Base-by-base conservation (phyloP, 2,797 vertebrate species). In the Leptatherina wallacei region DNA sequence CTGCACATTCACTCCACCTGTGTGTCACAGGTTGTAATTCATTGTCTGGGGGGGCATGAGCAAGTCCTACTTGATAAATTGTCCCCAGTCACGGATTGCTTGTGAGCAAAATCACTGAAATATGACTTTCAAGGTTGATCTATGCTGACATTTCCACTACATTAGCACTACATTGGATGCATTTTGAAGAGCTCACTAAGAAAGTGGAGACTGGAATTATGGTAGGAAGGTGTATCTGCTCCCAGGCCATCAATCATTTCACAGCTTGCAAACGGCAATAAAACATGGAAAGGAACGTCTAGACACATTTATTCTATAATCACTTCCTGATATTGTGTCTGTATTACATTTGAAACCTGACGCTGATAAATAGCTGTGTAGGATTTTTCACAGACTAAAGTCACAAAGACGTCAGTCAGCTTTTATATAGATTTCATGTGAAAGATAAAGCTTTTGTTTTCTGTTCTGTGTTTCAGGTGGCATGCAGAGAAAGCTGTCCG, bases 401-500 rank as follows among this genome's bases (percentile, higher is more conserved):
- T 27, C 58, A 69, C 24, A 69, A 52, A 38, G 9, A 55, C 16
- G 54, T 56, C 54, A 24, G 11, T 52, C 52, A 29, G 1, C 29
- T 47, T n/a, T 69, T 3, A 29, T 69, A 35, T 13, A 9, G 35
- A 60, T 18, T 33, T 22, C 16, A 27, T 29, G 49, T 55, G 13
- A 56, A 1, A 42, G 16, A 47, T 30, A 8, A 4, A 2, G 6
- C 61, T 78, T 2, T 77, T 47, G n/a, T 6, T 5, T 2, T 7
- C 38, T 59, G 29, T 44, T 75, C 3, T 85, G 42, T 81, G 62
- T 84, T 73, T 2, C 55, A 99, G 98, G 98, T 76, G 98, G 98
- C 58, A 99, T 99, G 98, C 97, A 99, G 91, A 96, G 98, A 83
- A 99, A 99, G 81, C 94, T 99, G 38, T 99, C 98, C 0, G 96